phyloP scores from a whole-genome alignment of 35 echinoderm and acorn worm genomes.

The Patiria miniata region DNA sequence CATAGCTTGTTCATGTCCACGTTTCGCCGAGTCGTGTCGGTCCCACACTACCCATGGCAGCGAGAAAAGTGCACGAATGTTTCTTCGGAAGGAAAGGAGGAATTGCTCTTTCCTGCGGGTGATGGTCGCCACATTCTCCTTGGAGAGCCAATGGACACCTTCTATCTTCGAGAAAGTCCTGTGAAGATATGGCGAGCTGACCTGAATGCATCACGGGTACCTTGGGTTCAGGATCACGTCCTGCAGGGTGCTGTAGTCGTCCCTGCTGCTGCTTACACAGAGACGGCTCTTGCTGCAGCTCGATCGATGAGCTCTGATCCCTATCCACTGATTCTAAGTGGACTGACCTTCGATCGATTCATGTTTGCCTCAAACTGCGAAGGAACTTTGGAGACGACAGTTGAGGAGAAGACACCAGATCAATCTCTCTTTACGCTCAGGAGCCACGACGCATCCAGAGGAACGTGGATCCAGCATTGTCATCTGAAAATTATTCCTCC shows the following conservation, averaged over 20 bases:
- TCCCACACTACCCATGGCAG: slow-evolving; percentile 49
- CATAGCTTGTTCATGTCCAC: neutral
- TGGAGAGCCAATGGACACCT: slow-evolving; percentile 13
- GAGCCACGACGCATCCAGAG: slow-evolving; percentile 16
- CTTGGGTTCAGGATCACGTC: slow-evolving; percentile 51
- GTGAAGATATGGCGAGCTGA: slow-evolving; percentile 42
- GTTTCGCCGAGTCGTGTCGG: slow-evolving; percentile 16
- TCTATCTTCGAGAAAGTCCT: neutral
- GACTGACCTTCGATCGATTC: slow-evolving; percentile 36
- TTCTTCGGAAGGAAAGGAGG: neutral
- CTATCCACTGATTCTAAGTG: neutral
- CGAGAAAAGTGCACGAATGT: slow-evolving; percentile 20
- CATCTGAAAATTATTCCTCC: neutral
- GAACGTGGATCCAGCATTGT: slow-evolving; percentile 36
- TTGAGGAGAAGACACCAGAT: slow-evolving; percentile 11
- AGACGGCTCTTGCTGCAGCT: slow-evolving; percentile 39
- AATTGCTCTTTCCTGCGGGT: slow-evolving; percentile 16
- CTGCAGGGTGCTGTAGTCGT: slow-evolving; percentile 42
- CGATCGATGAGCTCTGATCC: neutral
- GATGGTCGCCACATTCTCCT: slow-evolving; percentile 36
- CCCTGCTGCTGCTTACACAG: slow-evolving; percentile 55
- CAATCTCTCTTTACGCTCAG: slow-evolving; percentile 6
- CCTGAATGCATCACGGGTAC: slow-evolving; percentile 17
- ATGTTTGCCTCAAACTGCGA: slow-evolving; percentile 39
- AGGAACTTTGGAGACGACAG: slow-evolving; percentile 30